Conservation (phyloP, 2,113 vertebrate species). For the Puffinus mauretanicus region DNA sequence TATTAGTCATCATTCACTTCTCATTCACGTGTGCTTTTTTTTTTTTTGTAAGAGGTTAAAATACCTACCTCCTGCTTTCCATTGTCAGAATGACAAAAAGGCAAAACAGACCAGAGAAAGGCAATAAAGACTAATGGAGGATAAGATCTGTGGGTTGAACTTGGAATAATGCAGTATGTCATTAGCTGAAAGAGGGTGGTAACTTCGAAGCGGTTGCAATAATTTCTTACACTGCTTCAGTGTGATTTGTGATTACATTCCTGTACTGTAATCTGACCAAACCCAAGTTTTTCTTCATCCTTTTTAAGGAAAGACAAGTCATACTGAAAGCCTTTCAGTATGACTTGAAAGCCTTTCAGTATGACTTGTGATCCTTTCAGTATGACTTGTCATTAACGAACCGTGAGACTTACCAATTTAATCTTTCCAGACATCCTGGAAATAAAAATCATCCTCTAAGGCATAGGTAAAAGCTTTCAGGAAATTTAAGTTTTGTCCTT, state of each 20-base stretch:
- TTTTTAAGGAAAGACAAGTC: neutral
- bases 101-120: neutral
- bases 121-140: neutral
- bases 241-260: neutral
- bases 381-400: neutral
- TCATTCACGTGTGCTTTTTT: neutral
- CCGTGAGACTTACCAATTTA: neutral
- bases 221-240: neutral
- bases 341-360: neutral
- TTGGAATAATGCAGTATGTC: neutral
- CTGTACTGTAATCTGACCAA: neutral
- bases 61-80: neutral
- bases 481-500: neutral
- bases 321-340: neutral
- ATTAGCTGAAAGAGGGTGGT: neutral
- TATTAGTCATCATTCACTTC: neutral
- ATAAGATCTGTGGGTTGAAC: neutral
- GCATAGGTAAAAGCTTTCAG: neutral
- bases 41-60: neutral
- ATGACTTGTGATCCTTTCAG: neutral
- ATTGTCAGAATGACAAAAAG: neutral
- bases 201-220: neutral
- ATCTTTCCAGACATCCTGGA: neutral
- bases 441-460: neutral
- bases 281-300: neutral